phyloP scores from a whole-genome alignment of 2,888 invertebrate species.

The Listrodromus nycthemerus region DNA sequence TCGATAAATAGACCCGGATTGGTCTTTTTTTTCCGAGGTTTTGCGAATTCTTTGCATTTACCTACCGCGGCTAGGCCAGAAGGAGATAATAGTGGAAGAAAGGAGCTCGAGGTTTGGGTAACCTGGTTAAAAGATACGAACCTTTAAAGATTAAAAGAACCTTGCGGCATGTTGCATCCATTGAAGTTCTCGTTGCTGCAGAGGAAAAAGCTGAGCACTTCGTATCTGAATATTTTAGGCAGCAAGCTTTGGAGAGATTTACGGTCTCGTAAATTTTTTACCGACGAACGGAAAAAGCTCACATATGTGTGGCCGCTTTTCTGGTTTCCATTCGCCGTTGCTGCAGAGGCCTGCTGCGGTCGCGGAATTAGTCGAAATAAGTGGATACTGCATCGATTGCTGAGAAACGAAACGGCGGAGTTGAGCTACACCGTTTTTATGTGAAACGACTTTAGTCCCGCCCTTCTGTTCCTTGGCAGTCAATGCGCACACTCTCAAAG shows the following conservation, averaged over 20 bases:
- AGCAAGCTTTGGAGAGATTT: conserved; percentile 25
- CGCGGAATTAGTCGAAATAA: too few species aligned
- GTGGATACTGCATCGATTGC: neutral
- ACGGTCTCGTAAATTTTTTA: conserved; percentile 52
- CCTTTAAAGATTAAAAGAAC: too few species aligned
- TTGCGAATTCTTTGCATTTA: conserved; percentile 16
- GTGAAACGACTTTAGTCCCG: neutral
- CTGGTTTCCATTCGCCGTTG: neutral
- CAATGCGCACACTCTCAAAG: neutral
- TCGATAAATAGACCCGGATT: conserved; percentile 9
- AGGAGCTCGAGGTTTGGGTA: conserved; percentile 8
- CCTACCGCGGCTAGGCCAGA: neutral
- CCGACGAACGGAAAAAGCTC: conserved; percentile 16
- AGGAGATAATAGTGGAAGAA: conserved; percentile 8
- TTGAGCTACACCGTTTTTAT: neutral
- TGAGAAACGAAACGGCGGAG: neutral
- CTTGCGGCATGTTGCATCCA: neutral
- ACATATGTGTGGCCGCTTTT: conserved; percentile 9
- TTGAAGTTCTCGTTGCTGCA: conserved; percentile 17
- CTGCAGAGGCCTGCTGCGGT: neutral
- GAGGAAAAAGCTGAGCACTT: conserved; percentile 16
- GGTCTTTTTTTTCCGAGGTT: neutral
- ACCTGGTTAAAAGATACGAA: conserved; percentile 23
- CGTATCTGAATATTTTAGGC: conserved; percentile 49
- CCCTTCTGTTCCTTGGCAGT: neutral